Conservation (phyloP, 2,888 invertebrate genomes). For the Hemaris fuciformis region DNA sequence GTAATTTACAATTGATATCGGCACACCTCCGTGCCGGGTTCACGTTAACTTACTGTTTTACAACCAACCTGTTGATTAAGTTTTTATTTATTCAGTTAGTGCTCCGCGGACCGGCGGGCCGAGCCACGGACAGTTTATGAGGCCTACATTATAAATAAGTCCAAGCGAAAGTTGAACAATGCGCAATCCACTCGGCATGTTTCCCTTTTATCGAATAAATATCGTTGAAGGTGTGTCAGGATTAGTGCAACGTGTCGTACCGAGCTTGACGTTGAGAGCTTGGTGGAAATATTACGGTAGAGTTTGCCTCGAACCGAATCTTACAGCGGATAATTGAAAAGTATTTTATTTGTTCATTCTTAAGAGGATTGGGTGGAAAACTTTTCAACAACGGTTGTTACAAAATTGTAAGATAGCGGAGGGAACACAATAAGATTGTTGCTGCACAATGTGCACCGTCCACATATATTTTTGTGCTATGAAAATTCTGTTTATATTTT, state of each 20-base stretch:
- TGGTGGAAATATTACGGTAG: background rate
- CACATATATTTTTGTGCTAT: no score
- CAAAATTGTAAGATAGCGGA: background rate
- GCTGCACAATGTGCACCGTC: no score
- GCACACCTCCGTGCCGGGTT: background rate
- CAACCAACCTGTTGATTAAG: slow-evolving; percentile 36
- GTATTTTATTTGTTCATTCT: background rate
- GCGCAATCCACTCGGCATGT: background rate
- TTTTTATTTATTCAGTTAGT: slow-evolving; percentile 36
- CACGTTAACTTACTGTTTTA: slow-evolving; percentile 9
- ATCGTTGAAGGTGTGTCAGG: background rate
- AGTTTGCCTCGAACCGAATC: background rate
- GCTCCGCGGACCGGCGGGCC: slow-evolving; percentile 4
- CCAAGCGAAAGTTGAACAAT: background rate
- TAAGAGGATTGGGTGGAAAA: background rate
- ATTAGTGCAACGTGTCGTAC: background rate
- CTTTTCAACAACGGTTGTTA: background rate
- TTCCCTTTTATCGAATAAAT: background rate
- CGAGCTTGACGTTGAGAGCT: background rate
- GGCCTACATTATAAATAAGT: slow-evolving; percentile 11
- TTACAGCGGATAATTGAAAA: background rate
- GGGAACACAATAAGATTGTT: no score
- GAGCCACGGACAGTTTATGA: slow-evolving; percentile 18
- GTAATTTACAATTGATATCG: slow-evolving; percentile 8
- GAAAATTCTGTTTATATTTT: no score